These are phyloP conservation scores for Festucalex cinctus DNA, from an alignment of 2,113 vertebrate species.

Conservation along the genomic window DNA sequence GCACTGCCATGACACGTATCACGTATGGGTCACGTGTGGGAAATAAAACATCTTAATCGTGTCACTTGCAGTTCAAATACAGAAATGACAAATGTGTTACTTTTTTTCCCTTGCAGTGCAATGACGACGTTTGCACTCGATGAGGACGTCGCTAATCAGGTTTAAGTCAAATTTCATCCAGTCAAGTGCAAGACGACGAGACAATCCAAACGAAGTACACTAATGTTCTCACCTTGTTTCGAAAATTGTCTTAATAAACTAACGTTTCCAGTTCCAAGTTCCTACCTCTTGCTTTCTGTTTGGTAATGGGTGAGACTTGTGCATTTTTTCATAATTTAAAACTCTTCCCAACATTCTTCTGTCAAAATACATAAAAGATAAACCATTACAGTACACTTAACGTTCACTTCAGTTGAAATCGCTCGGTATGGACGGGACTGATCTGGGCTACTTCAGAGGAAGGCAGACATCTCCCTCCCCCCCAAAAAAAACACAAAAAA, in stretches of 20 bases:
- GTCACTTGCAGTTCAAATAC: neutral
- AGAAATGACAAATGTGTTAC: neutral
- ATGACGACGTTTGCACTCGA: slow-evolving; percentile 63
- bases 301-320: no score
- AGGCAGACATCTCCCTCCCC: no score
- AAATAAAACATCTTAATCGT: neutral
- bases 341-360: no score
- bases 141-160: slow-evolving; percentile 33
- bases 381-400: no score
- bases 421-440: no score
- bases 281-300: neutral
- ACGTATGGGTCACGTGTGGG: no score
- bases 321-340: neutral
- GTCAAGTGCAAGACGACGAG: neutral
- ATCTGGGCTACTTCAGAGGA: no score
- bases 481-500: no score
- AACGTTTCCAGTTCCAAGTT: neutral
- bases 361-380: no score
- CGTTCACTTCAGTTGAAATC: no score
- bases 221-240: neutral
- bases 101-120: slow-evolving; percentile 65
- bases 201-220: neutral
- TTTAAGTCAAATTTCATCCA: neutral
- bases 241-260: neutral
- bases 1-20: neutral